A percentile compares a stretch with the other conserved stretches of the same genome.
These are phyloP conservation scores for Terrapene triunguis DNA, from an alignment of 2,113 vertebrate species.

Conservation along the genomic window DNA sequence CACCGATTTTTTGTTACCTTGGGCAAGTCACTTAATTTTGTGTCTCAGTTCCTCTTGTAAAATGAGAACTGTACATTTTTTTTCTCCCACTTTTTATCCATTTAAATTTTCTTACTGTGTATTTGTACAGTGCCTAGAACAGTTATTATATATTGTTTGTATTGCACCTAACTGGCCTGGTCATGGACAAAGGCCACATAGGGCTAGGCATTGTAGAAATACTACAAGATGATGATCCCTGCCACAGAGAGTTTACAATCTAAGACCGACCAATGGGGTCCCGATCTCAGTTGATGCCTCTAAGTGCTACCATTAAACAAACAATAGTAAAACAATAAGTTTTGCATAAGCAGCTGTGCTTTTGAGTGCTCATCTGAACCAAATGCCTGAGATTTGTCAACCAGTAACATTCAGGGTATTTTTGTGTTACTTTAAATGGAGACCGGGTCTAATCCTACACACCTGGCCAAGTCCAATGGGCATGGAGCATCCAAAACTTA, in stretches of 20 bases:
- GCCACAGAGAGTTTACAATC: not conserved
- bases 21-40: not conserved
- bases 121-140: too few relatives aligned
- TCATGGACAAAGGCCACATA: not conserved
- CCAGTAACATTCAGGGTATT: not conserved
- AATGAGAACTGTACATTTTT: not conserved
- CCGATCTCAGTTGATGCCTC: not conserved
- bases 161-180: not conserved
- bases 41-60: not conserved
- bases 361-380: not conserved
- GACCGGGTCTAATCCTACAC: not conserved
- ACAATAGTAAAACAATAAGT: not conserved
- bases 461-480: not conserved
- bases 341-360: conserved; percentile 3
- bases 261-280: not conserved
- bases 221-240: not conserved
- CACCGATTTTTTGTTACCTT: not conserved
- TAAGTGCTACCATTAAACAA: not conserved
- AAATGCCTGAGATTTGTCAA: not conserved
- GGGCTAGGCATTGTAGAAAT: not conserved
- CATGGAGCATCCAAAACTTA: not conserved
- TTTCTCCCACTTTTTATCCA: too few relatives aligned
- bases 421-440: not conserved
- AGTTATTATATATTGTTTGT: not conserved
- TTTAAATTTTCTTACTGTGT: too few relatives aligned